A percentile compares a stretch with the other conserved stretches of the same genome.
These are phyloP conservation scores for Tribolium freemani DNA, from an alignment of 2,888 invertebrate species.

Conservation along the genomic window DNA sequence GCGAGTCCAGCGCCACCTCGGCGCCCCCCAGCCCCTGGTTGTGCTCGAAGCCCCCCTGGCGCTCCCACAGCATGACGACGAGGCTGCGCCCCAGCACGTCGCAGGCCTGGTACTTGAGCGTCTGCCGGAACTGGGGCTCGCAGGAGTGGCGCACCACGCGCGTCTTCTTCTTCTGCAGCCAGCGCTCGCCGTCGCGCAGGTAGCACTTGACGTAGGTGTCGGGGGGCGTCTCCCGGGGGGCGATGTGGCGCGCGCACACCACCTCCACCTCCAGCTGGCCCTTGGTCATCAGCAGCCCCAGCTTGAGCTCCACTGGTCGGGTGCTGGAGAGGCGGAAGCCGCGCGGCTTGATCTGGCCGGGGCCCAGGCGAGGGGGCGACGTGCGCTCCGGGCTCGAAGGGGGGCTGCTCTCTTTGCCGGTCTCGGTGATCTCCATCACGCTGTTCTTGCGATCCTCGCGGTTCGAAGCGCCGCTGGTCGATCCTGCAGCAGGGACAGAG, in stretches of 20 bases:
- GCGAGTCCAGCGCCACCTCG: conserved; percentile 82
- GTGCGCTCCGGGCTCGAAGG: conserved; percentile 72
- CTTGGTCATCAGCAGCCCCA: conserved; percentile 91
- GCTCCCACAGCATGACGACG: conserved; percentile 94
- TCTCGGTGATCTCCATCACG: conserved; percentile 71
- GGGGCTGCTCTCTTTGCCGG: conserved; percentile 70
- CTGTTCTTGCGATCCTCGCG: conserved; percentile 71
- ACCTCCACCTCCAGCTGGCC: conserved; percentile 93
- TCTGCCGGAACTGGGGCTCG: conserved; percentile 90
- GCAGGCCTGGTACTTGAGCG: conserved; percentile 86
- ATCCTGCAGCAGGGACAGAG: conserved; percentile 48
- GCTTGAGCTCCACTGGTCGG: conserved; percentile 85
- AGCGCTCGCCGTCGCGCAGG: conserved; percentile 88
- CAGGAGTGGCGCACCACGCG: conserved; percentile 84
- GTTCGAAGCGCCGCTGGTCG: conserved; percentile 64
- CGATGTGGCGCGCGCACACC: conserved; percentile 79
- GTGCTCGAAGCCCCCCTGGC: conserved; percentile 89
- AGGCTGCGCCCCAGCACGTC: conserved; percentile 85
- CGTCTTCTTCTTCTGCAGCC: conserved; percentile 93
- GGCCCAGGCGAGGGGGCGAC: conserved; percentile 76
- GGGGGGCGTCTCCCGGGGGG: conserved; percentile 79
- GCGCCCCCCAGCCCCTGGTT: conserved; percentile 83
- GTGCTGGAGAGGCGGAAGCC: conserved; percentile 79
- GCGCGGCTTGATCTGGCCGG: conserved; percentile 86
- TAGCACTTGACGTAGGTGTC: conserved; percentile 97